A percentile compares a stretch with the other conserved stretches of the same genome.
Conservation (phyloP, 1,140 invertebrate species). For the Penaeus vannamei region DNA sequence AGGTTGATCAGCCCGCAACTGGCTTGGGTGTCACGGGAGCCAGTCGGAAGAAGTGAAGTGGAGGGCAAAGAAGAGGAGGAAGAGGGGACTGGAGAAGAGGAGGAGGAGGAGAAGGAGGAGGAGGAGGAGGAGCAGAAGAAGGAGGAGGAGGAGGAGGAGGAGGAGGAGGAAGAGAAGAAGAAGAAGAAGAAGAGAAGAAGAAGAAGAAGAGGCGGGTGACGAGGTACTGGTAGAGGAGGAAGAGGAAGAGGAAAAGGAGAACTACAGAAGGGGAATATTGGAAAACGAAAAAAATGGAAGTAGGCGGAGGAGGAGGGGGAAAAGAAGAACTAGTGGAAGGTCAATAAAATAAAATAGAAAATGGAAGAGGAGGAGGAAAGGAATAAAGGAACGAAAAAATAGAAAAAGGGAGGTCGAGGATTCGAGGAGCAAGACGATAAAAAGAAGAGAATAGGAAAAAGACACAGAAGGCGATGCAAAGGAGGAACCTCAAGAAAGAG, state of each 20-base stretch:
- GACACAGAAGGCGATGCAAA: too few species aligned
- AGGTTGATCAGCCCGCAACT: too few species aligned
- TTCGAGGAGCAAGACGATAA: too few species aligned
- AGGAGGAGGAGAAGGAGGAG: too few species aligned
- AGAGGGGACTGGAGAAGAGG: background rate
- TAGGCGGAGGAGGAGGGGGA: conserved; percentile 4
- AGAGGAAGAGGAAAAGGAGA: background rate
- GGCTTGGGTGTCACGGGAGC: too few species aligned
- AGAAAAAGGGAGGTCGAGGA: too few species aligned
- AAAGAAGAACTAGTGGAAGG: conserved; percentile 8
- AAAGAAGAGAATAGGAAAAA: too few species aligned
- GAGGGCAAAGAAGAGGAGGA: background rate
- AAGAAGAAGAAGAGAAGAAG: conserved; percentile 5
- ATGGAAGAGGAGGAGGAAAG: too few species aligned
- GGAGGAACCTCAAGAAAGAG: too few species aligned
- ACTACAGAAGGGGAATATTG: too few species aligned
- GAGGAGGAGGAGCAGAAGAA: background rate
- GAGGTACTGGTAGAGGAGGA: background rate
- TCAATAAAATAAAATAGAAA: too few species aligned
- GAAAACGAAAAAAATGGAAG: background rate
- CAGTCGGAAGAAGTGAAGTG: background rate
- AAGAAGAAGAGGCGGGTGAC: background rate
- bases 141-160: background rate
- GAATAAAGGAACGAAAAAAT: too few species aligned
- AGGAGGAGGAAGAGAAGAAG: background rate